phyloP scores from a whole-genome alignment of 1,140 invertebrate genomes.

The Zaprionus gabonicus region DNA sequence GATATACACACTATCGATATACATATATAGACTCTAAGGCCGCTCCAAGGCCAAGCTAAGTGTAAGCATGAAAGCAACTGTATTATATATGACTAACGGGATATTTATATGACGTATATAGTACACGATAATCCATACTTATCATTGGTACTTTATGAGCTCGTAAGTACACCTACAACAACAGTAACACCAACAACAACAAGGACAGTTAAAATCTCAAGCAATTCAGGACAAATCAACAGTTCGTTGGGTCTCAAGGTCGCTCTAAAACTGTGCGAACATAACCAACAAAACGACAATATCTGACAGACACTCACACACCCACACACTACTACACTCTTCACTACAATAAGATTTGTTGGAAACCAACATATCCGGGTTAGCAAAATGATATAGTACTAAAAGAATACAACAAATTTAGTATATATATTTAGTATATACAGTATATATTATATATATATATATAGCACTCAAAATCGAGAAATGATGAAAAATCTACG shows the following conservation, averaged over 20 bases:
- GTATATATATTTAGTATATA: constrained; percentile 10
- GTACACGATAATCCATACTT: constrained; percentile 19
- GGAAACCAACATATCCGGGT: constrained; percentile 69
- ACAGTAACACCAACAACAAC: constrained; percentile 17
- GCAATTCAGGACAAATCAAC: constrained; percentile 78
- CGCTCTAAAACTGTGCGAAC: constrained; percentile 11
- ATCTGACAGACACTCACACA: constrained; percentile 49
- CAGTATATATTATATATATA: constrained; percentile 10
- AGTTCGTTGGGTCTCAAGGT: constrained; percentile 3
- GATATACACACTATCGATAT: constrained; percentile 6
- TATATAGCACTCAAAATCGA: constrained; percentile 22
- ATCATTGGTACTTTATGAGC: constrained; percentile 31
- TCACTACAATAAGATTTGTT: constrained; percentile 39
- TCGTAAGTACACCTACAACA: constrained; percentile 1
- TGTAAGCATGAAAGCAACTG: constrained; percentile 64
- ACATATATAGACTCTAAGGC: constrained; percentile 29
- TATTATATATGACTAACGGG: constrained; percentile 65
- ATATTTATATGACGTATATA: constrained; percentile 41
- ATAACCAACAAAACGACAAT: constrained; percentile 57
- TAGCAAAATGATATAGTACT: constrained; percentile 23
- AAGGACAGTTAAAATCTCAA: constrained; percentile 56
- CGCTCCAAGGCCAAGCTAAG: constrained; percentile 14
- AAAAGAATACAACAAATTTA: neutral
- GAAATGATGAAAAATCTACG: neutral
- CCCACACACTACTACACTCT: constrained; percentile 20